phyloP scores from a whole-genome alignment of 2,888 invertebrate genomes.

The Lochmaea crataegi region DNA sequence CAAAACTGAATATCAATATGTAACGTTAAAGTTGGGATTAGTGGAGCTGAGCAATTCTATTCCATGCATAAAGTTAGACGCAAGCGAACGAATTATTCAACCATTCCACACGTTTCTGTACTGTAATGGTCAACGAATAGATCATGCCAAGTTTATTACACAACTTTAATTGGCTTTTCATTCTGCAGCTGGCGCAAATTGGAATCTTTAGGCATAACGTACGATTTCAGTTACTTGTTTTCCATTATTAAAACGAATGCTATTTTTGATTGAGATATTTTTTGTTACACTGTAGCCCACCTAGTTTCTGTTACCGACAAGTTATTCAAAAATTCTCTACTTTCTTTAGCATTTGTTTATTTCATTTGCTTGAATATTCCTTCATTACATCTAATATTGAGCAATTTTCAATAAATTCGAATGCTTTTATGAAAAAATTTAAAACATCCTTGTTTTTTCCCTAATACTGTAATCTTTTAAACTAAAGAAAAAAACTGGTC shows the following conservation, averaged over 20 bases:
- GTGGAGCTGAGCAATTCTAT: not conserved
- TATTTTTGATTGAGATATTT: not conserved
- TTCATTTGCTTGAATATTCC: too few species aligned
- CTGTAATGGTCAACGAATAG: not conserved
- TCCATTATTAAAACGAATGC: not conserved
- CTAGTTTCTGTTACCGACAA: too few species aligned
- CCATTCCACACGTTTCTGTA: not conserved
- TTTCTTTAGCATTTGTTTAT: too few species aligned
- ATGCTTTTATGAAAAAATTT: too few species aligned
- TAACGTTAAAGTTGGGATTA: not conserved
- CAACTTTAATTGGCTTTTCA: constrained; percentile 1
- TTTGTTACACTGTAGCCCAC: too few species aligned
- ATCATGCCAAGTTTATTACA: not conserved
- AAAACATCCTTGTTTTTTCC: not conserved
- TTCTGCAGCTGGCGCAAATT: not conserved
- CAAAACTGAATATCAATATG: not conserved
- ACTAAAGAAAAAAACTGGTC: not conserved
- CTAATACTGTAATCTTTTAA: not conserved
- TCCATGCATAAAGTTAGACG: not conserved
- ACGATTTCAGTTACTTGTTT: not conserved
- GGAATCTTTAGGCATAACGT: not conserved
- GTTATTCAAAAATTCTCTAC: too few species aligned
- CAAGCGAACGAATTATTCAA: not conserved
- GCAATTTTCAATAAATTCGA: too few species aligned
- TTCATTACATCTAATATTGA: too few species aligned